A percentile compares a stretch with the other conserved stretches of the same genome.
These are phyloP conservation scores for Crenichthys baileyi DNA, from an alignment of 2,797 vertebrate genomes.

Conservation along the genomic window DNA sequence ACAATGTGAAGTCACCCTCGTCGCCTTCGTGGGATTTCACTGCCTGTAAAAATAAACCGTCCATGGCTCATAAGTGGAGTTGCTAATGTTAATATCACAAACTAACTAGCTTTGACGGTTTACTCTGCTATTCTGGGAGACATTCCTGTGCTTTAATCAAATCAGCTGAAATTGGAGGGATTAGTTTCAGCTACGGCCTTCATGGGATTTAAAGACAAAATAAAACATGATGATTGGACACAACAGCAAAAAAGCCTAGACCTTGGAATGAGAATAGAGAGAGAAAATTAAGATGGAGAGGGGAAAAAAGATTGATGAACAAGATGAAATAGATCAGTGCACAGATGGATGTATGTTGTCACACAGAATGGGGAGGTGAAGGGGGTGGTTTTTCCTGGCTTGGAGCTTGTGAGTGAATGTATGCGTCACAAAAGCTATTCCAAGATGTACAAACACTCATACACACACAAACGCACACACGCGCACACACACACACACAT, in stretches of 20 bases:
- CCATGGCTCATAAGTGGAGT: slow-evolving; percentile 57
- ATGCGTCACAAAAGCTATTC: slow-evolving; percentile 77
- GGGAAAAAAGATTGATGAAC: not conserved
- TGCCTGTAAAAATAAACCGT: slow-evolving; percentile 71
- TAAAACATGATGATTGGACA: slow-evolving; percentile 4
- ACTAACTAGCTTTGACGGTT: slow-evolving; percentile 53
- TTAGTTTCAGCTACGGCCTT: slow-evolving; percentile 4
- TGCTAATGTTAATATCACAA: slow-evolving; percentile 63
- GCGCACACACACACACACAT: not conserved
- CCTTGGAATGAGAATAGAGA: not conserved
- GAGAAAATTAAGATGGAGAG: not conserved
- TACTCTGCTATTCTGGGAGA: slow-evolving; percentile 27
- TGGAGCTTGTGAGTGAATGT: slow-evolving; percentile 63
- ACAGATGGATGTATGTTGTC: slow-evolving; percentile 77
- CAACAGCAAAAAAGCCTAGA: not conserved
- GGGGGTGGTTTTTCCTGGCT: slow-evolving; percentile 62
- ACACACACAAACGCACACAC: not conserved
- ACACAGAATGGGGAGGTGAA: slow-evolving; percentile 71
- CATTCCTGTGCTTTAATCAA: slow-evolving; percentile 9
- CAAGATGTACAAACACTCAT: slow-evolving; percentile 64
- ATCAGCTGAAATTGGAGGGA: not conserved
- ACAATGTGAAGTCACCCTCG: slow-evolving; percentile 74
- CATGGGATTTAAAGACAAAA: not conserved
- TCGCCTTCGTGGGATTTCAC: slow-evolving; percentile 73
- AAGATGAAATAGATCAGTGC: slow-evolving; percentile 38